Base-by-base conservation (phyloP, 2,888 invertebrate genomes). In the Epinotia ramella region DNA sequence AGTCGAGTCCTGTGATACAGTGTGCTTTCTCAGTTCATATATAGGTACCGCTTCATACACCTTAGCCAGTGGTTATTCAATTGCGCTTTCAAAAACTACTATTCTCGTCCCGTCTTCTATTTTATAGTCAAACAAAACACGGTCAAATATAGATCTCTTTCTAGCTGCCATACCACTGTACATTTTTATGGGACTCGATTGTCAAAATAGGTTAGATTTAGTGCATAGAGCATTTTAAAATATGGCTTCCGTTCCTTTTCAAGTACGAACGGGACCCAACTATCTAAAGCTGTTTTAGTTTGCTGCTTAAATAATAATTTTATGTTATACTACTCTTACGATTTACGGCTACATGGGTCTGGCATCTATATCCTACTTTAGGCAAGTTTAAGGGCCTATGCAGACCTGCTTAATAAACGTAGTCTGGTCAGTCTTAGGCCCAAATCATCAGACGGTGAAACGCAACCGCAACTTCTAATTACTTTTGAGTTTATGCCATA, bases 151-250 rank as follows among this genome's bases (percentile, higher is more conserved):
- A 12, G 44, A 63, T n/a, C n/a, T n/a, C 7, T 53, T n/a, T n/a
- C 53, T n/a, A 64, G 20, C 64, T 20, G 65, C 49, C 13, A 46
- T 53, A 44, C 13, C 16, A 18, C n/a, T 28, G 1, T 20, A 60
- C 40, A 24, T 18, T 46, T 16, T 44, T 71, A 44, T 60, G 16
- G 18, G 59, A 71, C 68, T 66, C 40, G 75, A 66, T 60, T 16
- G 24, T 59, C 1, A 11, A 56, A 28, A 53, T 74, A 66, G 28
- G 70, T 75, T 75, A 75, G 53, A 24, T 75, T 75, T 66, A 62
- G 65, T 60, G 65, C 70, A 65, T 4, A 40, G 70, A 73, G 60
- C 70, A 59, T 66, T 75, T 44, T 24, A 60, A 75, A 46, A 68
- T 18, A 40, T 24, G 68, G 57, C 7, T 28, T n/a, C 18, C 13